Base-by-base conservation (phyloP, 2,888 invertebrate genomes). In the Orthosia gracilis region DNA sequence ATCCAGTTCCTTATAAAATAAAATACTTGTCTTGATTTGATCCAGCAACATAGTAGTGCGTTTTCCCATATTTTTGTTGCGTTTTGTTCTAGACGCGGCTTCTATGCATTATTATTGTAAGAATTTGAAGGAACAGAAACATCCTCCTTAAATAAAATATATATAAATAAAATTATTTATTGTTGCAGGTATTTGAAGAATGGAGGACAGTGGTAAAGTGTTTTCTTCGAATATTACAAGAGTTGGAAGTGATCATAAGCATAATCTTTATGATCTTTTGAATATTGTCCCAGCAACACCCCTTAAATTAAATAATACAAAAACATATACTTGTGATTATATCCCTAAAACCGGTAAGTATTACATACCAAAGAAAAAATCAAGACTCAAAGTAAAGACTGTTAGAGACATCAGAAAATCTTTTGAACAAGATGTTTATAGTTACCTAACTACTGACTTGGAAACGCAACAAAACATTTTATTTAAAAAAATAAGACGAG, bases 361-460 rank as follows among this genome's bases (percentile, higher is more conserved):
- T 73, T 96, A 93, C 82, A 83, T 91, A 78, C 91, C 94, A 78
- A 95, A 94, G 87, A 93, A 91, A 84, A 94, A 90, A 90, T 87
- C 88, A 68, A 92, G 89, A 83, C 78, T 87, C 40, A 95, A 96
- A 89, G 96, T 96, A 15, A 93, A 89, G 85, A 96, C 96, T 73
- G 94, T 96, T 9, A 88, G 94, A 86, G 91, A 94, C 74, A 92
- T 96, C 57, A 89, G 96, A 87, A 91, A 89, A 78, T 55, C 83
- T 55, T 94, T 92, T 89, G 96, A 96, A 88, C 90, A 91, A 82
- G 95, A 96, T 73, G 87, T 93, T n/a, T 91, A 89, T 69, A 78
- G 66, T 67, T 89, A 91, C 73, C 88, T 96, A 61, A 83, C 91
- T 13, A 76, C 80, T 74, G 93, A 94, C 45, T 87, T 96, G 82